Evolutionary conservation across 1,140 invertebrate genomes (phyloP), one percentile per base, ranked within the genome.

Genomic region (Zaprionus camerounensis): DNA sequence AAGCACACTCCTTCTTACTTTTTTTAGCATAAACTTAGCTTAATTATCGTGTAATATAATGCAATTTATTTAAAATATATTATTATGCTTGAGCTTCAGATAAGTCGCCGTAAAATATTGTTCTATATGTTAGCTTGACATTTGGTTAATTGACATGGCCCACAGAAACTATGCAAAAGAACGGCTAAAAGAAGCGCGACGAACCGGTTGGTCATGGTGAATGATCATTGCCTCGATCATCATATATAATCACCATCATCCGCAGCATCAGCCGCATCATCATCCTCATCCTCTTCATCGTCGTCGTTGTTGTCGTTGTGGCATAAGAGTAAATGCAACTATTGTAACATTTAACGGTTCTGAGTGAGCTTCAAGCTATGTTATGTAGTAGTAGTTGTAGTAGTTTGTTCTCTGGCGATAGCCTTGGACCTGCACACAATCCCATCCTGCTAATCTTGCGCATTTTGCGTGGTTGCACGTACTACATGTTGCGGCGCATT

Each of bases 271-370:
- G 46, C 22, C 31, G 31, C 31, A 26, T 64, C 49, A 71, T 65
- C 56, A 67, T 67, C 46, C 59, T 65, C 56, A 67, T 67, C 46
- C 59, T 78, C 71, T 71, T 41, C 49, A 55, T 36, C 3, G 13
- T 5, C 15, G n/a, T 44, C n/a, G 5, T 44, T 0, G 38, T 44
- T n/a, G 41, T 38, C 12, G n/a, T 44, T 56, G 53, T 64, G 28
- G 75, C 81, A 82, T 85, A 82, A 85, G 84, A 90, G 81, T 78
- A 90, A 90, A 88, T 82, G 80, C 83, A 80, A 82, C 83, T 82
- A 90, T 90, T 90, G 85, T 84, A 82, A 73, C 74, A 90, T 82
- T 90, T 90, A 90, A 90, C 85, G 85, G 85, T 82, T 80, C 49
- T 56, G 64, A 71, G 58, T 61, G 56, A 57, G 69, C 59, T 26